Evolutionary conservation across 2,797 vertebrate species (phyloP).

Genomic region (Vipera ursinii): DNA sequence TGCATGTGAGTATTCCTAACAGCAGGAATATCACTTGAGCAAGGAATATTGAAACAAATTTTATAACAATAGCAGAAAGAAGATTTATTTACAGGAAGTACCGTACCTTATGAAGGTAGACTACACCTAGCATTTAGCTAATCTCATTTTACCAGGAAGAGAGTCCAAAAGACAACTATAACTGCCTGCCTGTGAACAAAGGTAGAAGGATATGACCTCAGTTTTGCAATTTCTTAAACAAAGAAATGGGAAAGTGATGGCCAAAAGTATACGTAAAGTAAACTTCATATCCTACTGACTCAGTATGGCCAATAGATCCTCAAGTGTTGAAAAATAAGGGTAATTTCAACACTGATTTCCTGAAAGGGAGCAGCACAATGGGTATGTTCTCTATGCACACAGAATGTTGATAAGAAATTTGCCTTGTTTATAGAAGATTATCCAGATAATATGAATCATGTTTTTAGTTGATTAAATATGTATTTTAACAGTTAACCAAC

Average conservation of each 20-base stretch:
- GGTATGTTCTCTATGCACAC: not conserved
- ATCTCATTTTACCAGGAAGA: not conserved
- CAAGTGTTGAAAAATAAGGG: not conserved
- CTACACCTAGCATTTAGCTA: not conserved
- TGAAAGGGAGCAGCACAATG: not conserved
- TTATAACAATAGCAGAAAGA: not conserved
- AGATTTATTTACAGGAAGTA: not conserved
- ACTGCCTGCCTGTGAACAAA: not conserved
- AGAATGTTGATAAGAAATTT: not conserved
- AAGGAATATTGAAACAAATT: not conserved
- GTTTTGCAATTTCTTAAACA: not conserved
- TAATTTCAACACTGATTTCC: not conserved
- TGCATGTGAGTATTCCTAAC: not conserved
- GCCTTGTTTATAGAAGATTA: not conserved
- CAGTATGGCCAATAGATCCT: not conserved
- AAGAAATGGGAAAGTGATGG: not conserved
- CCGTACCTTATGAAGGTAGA: not conserved
- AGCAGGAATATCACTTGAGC: not conserved
- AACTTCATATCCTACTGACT: not conserved
- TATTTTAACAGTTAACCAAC: not conserved
- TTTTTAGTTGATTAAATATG: not conserved
- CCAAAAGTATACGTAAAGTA: not conserved
- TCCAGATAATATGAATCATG: not conserved
- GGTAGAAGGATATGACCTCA: not conserved
- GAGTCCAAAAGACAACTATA: not conserved